These are phyloP conservation scores for Psephotus haematonotus DNA, from an alignment of 2,113 vertebrate species.

Conservation along the genomic window DNA sequence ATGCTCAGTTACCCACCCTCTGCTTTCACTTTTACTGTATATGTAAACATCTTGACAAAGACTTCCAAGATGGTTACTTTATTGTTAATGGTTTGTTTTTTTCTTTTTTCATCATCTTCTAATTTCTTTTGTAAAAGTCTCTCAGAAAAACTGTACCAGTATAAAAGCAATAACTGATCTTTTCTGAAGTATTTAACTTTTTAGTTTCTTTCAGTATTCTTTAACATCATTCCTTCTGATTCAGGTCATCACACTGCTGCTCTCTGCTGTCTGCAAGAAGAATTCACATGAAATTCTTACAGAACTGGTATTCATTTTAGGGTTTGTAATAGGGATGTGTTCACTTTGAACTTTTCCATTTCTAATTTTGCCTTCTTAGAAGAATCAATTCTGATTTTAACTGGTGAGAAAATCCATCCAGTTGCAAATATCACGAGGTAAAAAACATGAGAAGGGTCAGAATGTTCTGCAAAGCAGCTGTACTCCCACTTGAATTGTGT, in stretches of 20 bases:
- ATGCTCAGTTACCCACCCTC: not conserved
- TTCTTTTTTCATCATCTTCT: not conserved
- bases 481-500: not conserved
- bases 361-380: not conserved
- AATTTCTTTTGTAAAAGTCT: not conserved
- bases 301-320: not conserved
- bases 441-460: not conserved
- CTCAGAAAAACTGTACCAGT: not conserved
- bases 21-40: not conserved
- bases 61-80: not conserved
- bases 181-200: not conserved
- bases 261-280: constrained; percentile 40
- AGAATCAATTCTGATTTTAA: not conserved
- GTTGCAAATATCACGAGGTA: not conserved
- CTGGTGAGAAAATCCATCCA: not conserved
- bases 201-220: not conserved
- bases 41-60: not conserved
- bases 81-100: not conserved
- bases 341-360: not conserved
- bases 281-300: not conserved
- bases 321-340: not conserved
- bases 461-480: not conserved
- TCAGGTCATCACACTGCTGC: constrained; percentile 38
- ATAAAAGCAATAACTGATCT: not conserved
- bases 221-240: not conserved